A percentile compares a stretch with the other conserved stretches of the same genome.
Conservation (phyloP, 2,113 vertebrate genomes). For the Hippocampus guttulatus region DNA sequence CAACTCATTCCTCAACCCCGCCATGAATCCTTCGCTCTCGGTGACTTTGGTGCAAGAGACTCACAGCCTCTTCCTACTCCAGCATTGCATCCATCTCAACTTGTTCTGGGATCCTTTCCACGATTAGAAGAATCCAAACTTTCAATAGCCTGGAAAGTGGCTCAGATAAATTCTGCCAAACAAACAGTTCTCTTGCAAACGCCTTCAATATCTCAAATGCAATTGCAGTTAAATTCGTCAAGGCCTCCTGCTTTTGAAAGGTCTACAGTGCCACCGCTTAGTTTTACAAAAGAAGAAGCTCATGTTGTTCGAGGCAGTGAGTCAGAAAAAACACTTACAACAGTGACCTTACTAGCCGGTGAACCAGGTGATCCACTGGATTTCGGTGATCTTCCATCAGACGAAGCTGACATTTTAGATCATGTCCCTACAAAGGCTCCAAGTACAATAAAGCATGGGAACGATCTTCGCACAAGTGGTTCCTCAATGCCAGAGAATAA, state of each 20-base stretch:
- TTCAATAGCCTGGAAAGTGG: conserved; percentile 29
- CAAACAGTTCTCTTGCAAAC: conserved; percentile 20
- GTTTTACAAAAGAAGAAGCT: conserved; percentile 11
- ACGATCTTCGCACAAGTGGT: conserved; percentile 35
- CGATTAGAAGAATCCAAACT: conserved; percentile 30
- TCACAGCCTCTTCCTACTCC: conserved; percentile 26
- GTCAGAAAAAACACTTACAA: conserved; percentile 17
- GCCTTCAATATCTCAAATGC: conserved; percentile 18
- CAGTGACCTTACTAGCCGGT: conserved; percentile 17
- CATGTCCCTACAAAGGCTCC: conserved; percentile 28
- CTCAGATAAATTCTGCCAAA: conserved; percentile 21
- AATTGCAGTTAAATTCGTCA: conserved; percentile 29
- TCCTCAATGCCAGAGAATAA: conserved; percentile 30
- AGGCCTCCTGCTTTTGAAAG: conserved; percentile 19
- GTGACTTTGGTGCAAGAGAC: conserved; percentile 18
- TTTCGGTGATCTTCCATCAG: conserved; percentile 20
- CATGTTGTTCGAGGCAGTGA: conserved; percentile 6
- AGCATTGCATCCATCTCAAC: conserved; percentile 33
- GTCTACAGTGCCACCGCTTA: conserved; percentile 20
- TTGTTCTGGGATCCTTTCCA: conserved; percentile 1
- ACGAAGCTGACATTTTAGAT: conserved; percentile 18
- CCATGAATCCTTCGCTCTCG: conserved; percentile 20
- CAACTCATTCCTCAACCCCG: conserved; percentile 34
- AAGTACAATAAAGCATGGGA: conserved; percentile 17
- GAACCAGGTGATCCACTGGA: conserved; percentile 23